These are phyloP conservation scores for Athalia circularis DNA, from an alignment of 2,888 invertebrate species.

Conservation along the genomic window DNA sequence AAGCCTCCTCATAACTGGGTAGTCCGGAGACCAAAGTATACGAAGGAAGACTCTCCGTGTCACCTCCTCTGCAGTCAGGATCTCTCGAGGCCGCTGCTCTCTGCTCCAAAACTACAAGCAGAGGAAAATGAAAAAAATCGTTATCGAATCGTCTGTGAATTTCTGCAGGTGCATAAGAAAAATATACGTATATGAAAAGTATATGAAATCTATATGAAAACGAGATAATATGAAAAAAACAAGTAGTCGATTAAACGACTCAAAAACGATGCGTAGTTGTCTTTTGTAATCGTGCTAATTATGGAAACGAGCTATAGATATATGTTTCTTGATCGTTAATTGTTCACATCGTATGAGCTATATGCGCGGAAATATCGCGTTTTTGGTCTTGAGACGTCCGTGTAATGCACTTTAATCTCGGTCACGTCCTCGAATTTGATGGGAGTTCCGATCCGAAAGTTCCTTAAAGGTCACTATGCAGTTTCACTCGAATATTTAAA, in stretches of 20 bases:
- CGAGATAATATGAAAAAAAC: no score
- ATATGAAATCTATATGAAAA: no score
- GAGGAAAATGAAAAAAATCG: constrained; percentile 46
- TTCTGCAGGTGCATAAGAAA: no score
- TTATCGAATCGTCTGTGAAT: not conserved
- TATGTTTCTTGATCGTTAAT: not conserved
- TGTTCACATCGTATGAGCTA: not conserved
- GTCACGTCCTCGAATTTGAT: constrained; percentile 1
- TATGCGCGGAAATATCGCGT: no score
- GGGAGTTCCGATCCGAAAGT: constrained; percentile 21
- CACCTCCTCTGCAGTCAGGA: constrained; percentile 71
- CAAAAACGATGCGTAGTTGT: not conserved
- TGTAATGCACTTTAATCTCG: not conserved
- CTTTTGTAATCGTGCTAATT: not conserved
- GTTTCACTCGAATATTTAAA: not conserved
- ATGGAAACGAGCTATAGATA: not conserved
- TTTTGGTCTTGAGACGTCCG: no score
- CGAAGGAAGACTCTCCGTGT: constrained; percentile 78
- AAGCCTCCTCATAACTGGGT: constrained; percentile 80
- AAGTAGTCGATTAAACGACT: no score
- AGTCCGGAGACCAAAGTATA: constrained; percentile 81
- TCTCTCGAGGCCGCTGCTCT: constrained; percentile 57
- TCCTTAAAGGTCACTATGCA: not conserved
- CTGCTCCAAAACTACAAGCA: constrained; percentile 74
- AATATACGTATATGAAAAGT: no score